phyloP scores from a whole-genome alignment of 1,140 invertebrate species.

The Tribolium castaneum region DNA sequence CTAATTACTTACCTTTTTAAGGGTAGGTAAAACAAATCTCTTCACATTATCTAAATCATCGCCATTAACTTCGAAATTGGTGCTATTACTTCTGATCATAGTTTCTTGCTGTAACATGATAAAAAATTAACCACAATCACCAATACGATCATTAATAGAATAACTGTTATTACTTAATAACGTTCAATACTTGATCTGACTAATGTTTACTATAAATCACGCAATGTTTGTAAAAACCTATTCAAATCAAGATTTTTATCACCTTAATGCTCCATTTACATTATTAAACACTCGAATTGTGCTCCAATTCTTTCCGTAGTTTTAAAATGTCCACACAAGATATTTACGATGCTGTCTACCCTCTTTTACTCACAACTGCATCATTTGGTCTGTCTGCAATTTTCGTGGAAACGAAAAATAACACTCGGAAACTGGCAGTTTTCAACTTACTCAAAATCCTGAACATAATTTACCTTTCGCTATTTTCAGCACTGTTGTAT shows the following conservation, averaged over 20 bases:
- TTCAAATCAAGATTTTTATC: neutral
- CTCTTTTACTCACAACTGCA: constrained; percentile 6
- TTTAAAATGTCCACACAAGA: neutral
- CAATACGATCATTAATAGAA: neutral
- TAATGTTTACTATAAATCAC: neutral
- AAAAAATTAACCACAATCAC: neutral
- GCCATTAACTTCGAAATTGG: constrained; percentile 1
- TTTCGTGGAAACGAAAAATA: constrained; percentile 3
- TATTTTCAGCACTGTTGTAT: constrained; percentile 1
- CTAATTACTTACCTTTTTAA: constrained; percentile 33
- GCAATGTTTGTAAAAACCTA: neutral
- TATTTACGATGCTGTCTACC: constrained; percentile 3
- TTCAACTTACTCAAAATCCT: constrained; percentile 16
- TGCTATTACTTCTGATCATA: neutral
- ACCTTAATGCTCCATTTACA: neutral
- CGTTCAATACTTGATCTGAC: neutral
- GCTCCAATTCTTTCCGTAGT: neutral
- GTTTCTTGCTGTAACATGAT: neutral
- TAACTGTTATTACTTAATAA: constrained; percentile 5
- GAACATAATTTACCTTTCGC: neutral
- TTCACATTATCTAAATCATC: constrained; percentile 34
- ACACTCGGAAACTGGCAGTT: constrained; percentile 7
- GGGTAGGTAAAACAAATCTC: constrained; percentile 38
- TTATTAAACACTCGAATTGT: neutral
- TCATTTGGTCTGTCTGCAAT: neutral